phyloP scores from a whole-genome alignment of 2,113 vertebrate species.

The Gobio gobio region DNA sequence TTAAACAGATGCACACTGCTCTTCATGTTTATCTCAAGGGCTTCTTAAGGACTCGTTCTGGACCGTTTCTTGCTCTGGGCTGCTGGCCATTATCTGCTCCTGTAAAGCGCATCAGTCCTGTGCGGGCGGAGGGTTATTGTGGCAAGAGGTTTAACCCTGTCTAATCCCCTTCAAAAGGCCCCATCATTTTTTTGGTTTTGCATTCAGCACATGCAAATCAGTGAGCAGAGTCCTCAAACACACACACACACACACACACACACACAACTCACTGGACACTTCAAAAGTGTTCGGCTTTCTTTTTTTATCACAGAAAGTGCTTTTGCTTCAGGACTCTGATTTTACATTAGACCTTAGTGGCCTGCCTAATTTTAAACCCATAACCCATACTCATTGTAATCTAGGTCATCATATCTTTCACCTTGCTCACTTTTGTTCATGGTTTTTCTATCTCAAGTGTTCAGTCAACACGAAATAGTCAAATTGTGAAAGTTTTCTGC shows the following conservation, averaged over 20 bases:
- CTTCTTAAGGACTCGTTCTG: constrained; percentile 63
- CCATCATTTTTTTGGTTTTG: constrained; percentile 63
- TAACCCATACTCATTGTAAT: no score
- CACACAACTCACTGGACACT: neutral
- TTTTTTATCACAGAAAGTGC: neutral
- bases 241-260: constrained; percentile 47
- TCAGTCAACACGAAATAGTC: no score
- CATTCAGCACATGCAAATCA: constrained; percentile 80
- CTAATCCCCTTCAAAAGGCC: constrained; percentile 68
- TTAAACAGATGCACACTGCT: constrained; percentile 36
- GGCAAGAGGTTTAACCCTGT: constrained; percentile 70
- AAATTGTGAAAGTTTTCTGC: no score
- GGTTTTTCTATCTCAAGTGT: no score
- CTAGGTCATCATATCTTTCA: no score
- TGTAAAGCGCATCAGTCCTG: constrained; percentile 58
- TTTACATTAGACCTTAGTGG: neutral
- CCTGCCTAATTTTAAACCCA: no score
- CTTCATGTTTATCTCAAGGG: constrained; percentile 59
- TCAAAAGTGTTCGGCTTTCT: neutral
- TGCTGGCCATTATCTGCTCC: constrained; percentile 61
- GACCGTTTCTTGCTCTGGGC: constrained; percentile 58
- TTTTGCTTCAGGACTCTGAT: neutral
- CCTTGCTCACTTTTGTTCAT: no score
- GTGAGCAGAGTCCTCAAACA: constrained; percentile 55
- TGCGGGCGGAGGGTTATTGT: constrained; percentile 60